Evolutionary conservation across 2,113 vertebrate genomes (phyloP).

Genomic region (Tamias sibiricus): DNA sequence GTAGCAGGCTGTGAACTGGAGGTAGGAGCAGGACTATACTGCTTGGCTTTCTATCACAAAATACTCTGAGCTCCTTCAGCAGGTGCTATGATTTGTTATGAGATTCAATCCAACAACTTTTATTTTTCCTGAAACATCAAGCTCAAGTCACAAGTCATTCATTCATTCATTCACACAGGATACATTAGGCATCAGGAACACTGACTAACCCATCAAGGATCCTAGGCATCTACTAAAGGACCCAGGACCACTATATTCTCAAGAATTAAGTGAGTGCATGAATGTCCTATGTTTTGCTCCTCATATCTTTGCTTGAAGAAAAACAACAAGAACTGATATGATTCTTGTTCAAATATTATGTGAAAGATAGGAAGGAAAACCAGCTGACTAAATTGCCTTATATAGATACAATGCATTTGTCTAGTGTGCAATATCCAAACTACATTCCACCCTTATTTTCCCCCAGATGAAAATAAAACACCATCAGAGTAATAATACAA

Average conservation of each 20-base stretch:
- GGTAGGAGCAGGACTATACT: not conserved
- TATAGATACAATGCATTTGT: not conserved
- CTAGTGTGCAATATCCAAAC: not conserved
- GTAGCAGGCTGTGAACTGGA: not conserved
- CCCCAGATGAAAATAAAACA: not conserved
- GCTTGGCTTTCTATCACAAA: not conserved
- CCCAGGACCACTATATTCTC: not conserved
- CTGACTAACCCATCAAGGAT: not conserved
- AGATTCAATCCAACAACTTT: not conserved
- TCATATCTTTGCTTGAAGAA: not conserved
- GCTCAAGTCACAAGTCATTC: not conserved
- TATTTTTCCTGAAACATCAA: not conserved
- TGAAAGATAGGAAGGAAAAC: not conserved
- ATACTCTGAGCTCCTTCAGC: not conserved
- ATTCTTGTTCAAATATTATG: conserved; percentile 43
- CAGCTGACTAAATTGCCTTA: not conserved
- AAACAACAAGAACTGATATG: not conserved
- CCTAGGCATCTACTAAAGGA: not conserved
- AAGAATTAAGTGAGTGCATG: not conserved
- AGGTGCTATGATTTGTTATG: not conserved
- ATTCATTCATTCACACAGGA: not conserved
- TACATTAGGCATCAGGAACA: not conserved
- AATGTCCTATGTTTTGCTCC: not conserved
- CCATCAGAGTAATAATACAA: not conserved
- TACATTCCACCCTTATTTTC: not conserved